Evolutionary conservation across 2,113 vertebrate genomes (phyloP).

Genomic region (Eurystomus gularis): DNA sequence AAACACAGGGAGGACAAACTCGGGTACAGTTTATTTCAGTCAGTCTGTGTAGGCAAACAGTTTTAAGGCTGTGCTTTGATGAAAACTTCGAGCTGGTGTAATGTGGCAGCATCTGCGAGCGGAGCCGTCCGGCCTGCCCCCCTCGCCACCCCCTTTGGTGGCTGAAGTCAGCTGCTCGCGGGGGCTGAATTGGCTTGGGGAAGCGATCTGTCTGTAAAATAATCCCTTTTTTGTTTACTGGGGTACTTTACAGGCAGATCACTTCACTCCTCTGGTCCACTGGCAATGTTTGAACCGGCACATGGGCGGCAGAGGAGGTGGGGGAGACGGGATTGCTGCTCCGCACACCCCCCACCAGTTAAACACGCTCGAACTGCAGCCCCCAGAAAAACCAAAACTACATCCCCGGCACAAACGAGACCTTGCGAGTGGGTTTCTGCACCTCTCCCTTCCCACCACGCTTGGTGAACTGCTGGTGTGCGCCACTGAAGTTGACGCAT

Average conservation of each 20-base stretch:
- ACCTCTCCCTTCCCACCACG: neutral
- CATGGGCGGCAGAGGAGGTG: neutral
- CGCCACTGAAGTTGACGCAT: neutral
- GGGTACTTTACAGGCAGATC: slow-evolving; percentile 60
- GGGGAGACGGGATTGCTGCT: neutral
- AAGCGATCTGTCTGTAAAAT: neutral
- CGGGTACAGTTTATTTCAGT: neutral
- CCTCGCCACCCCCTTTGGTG: neutral
- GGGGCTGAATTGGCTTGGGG: neutral
- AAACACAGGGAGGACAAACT: neutral
- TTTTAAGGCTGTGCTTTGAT: neutral
- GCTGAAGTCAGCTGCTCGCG: neutral
- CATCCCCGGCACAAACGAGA: neutral
- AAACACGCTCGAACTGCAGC: neutral
- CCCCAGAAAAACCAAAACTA: neutral
- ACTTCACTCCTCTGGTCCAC: neutral
- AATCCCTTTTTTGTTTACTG: slow-evolving; percentile 34
- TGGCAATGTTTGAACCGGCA: slow-evolving; percentile 15
- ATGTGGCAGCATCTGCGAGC: neutral
- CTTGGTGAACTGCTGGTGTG: fast-evolving
- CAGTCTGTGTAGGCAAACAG: neutral
- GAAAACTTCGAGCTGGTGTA: neutral
- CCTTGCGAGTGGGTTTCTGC: neutral
- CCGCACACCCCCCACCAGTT: neutral
- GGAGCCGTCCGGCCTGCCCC: neutral